Evolutionary conservation across 2,113 vertebrate species (phyloP).

Genomic region (Petromus typicus): DNA sequence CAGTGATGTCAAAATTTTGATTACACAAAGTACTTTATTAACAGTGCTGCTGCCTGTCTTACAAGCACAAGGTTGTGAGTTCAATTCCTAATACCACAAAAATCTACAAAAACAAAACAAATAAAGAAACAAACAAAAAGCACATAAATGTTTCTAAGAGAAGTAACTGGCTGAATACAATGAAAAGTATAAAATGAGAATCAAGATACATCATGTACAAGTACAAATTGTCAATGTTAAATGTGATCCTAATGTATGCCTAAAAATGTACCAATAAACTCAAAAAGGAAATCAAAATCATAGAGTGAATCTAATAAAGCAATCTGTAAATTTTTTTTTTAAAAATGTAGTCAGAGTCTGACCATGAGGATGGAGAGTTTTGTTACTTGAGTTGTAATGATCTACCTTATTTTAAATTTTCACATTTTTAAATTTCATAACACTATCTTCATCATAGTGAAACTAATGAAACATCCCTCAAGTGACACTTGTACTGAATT

Average conservation of each 20-base stretch:
- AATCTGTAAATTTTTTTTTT: too few relatives aligned
- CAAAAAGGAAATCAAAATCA: too few relatives aligned
- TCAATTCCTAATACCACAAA: too few relatives aligned
- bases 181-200: neutral
- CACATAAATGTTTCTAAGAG: conserved; percentile 59
- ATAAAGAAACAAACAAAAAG: neutral
- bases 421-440: conserved; percentile 58
- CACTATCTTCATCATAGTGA: conserved; percentile 51
- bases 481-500: conserved; percentile 41
- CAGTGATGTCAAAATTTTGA: conserved; percentile 70
- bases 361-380: neutral
- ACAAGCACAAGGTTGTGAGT: too few relatives aligned
- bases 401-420: neutral
- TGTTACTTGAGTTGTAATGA: conserved; percentile 63
- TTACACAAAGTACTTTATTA: conserved; percentile 76
- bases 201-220: too few relatives aligned
- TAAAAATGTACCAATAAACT: too few relatives aligned
- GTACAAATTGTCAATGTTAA: too few relatives aligned
- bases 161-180: conserved; percentile 9
- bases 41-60: too few relatives aligned
- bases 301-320: too few relatives aligned
- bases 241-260: too few relatives aligned
- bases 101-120: too few relatives aligned
- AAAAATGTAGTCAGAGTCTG: neutral
- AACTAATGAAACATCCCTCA: conserved; percentile 61